Percentiles rank a stretch among this genome's conserved stretches.
Evolutionary conservation across 1,140 invertebrate species (phyloP).

Genomic region (Homarus americanus): DNA sequence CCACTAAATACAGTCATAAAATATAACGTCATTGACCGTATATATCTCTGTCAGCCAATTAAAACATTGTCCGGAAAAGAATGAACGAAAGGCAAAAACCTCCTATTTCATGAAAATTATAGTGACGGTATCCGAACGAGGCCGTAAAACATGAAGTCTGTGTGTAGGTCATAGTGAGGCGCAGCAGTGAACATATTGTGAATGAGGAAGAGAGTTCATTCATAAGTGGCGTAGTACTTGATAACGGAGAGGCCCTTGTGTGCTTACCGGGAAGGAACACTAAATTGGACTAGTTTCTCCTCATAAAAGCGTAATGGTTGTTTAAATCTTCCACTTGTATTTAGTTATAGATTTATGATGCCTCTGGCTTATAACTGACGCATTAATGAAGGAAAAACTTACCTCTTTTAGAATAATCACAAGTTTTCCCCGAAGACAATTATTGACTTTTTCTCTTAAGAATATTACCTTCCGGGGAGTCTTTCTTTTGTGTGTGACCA

Average conservation of each 20-base stretch:
- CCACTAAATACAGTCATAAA: too few relatives aligned
- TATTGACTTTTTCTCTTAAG: neutral
- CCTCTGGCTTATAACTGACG: neutral
- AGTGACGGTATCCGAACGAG: too few relatives aligned
- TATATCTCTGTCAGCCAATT: too few relatives aligned
- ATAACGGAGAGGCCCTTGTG: too few relatives aligned
- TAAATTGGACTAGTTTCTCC: constrained; percentile 4
- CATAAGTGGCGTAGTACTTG: neutral
- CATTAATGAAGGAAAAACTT: neutral
- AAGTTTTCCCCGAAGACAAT: neutral
- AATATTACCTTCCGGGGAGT: neutral
- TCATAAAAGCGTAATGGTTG: constrained; percentile 31
- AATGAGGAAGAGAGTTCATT: neutral
- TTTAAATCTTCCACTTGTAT: neutral
- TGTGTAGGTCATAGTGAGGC: too few relatives aligned
- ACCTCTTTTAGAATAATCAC: neutral
- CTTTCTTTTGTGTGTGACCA: neutral
- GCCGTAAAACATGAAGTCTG: too few relatives aligned
- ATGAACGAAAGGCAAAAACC: too few relatives aligned
- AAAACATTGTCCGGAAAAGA: too few relatives aligned
- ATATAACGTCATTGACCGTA: too few relatives aligned
- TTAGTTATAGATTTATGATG: constrained; percentile 17
- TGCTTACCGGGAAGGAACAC: neutral
- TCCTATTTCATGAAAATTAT: too few relatives aligned
- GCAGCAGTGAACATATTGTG: neutral